Conservation (phyloP, 2,113 vertebrate species). For the Urocolius indicus region DNA sequence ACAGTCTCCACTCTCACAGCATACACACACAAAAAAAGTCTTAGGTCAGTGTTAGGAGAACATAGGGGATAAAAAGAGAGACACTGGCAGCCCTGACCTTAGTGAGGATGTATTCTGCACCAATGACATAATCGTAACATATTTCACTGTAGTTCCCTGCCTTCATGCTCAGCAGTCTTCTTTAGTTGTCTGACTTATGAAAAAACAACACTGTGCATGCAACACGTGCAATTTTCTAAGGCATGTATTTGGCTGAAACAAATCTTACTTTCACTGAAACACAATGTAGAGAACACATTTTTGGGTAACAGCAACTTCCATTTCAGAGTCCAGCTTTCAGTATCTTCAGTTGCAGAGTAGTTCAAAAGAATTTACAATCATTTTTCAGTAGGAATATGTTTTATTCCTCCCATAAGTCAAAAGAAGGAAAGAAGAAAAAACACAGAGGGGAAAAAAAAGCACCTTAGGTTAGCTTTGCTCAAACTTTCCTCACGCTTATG, state of each 20-base stretch:
- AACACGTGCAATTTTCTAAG: constrained; percentile 43
- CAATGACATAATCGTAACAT: neutral
- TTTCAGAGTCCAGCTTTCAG: constrained; percentile 52
- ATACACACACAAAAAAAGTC: neutral
- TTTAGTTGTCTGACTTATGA: neutral
- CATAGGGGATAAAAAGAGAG: neutral
- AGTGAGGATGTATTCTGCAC: neutral
- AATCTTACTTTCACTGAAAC: constrained; percentile 52
- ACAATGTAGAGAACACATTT: constrained; percentile 40
- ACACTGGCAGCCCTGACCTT: neutral
- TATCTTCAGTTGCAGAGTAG: constrained; percentile 52
- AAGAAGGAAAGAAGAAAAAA: neutral
- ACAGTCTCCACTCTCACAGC: neutral
- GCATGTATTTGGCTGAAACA: neutral
- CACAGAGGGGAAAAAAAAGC: neutral
- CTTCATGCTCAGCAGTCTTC: neutral
- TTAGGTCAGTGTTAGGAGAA: neutral
- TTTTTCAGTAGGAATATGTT: constrained; percentile 40
- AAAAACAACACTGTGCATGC: constrained; percentile 30
- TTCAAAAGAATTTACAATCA: constrained; percentile 54
- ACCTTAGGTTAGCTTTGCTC: neutral
- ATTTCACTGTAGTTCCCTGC: neutral
- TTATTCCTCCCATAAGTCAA: constrained; percentile 54
- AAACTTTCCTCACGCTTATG: neutral
- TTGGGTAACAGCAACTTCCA: constrained; percentile 23